phyloP scores from a whole-genome alignment of 1,140 invertebrate species.

The Trachymyrmex cornetzi region DNA sequence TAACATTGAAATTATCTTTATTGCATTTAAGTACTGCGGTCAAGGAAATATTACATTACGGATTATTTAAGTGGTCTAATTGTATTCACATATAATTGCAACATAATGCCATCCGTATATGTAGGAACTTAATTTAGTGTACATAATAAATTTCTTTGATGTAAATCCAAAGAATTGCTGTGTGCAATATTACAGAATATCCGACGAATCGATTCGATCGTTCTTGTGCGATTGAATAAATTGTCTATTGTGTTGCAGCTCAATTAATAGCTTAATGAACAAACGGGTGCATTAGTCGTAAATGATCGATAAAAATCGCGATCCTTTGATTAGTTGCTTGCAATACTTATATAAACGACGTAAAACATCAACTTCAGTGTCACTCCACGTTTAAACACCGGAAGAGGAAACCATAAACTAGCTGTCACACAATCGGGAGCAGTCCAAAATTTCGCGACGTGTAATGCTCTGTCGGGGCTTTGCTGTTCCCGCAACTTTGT shows the following conservation, averaged over 20 bases:
- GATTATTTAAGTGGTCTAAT: conserved; percentile 21
- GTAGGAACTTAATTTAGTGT: conserved; percentile 20
- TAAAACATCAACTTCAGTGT: not conserved
- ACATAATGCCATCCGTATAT: not conserved
- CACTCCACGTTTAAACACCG: not conserved
- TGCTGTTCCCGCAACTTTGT: conserved; percentile 30
- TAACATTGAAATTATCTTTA: not conserved
- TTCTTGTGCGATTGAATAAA: conserved; percentile 34
- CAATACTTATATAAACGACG: not conserved
- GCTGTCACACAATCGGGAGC: conserved; percentile 16
- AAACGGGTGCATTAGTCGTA: not conserved
- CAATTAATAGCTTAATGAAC: conserved; percentile 53
- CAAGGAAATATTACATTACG: not conserved
- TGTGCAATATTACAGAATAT: conserved; percentile 32
- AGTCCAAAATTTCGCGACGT: conserved; percentile 26
- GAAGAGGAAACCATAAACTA: conserved; percentile 32
- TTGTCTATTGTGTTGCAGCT: conserved; percentile 33
- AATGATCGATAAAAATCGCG: conserved; percentile 16
- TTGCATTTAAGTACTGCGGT: not conserved
- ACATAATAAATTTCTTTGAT: conserved; percentile 54
- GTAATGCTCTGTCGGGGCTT: conserved; percentile 10
- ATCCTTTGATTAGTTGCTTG: not conserved
- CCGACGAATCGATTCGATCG: conserved; percentile 27
- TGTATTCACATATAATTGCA: conserved; percentile 12
- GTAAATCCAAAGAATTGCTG: conserved; percentile 24